phyloP scores from a whole-genome alignment of 2,113 vertebrate genomes.

The Mesoclemmys tuberculata region DNA sequence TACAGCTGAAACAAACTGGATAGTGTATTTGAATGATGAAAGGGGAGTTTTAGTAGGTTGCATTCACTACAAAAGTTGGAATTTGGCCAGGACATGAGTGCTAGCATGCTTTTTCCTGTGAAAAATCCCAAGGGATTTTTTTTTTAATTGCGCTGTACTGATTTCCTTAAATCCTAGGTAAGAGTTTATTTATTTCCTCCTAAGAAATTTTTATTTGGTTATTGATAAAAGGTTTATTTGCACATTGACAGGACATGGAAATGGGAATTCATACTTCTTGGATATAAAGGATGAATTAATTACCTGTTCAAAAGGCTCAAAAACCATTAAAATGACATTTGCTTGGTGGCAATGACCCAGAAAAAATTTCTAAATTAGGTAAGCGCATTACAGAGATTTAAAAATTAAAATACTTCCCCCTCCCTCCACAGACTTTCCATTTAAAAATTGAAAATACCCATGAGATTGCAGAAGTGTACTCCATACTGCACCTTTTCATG shows the following conservation, averaged over 20 bases:
- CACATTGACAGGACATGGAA: not conserved
- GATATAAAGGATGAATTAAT: not conserved
- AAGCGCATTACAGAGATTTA: not conserved
- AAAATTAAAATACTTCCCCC: not conserved
- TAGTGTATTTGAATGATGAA: not conserved
- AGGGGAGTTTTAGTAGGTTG: not conserved
- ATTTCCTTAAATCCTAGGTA: not conserved
- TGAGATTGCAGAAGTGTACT: conserved; percentile 23
- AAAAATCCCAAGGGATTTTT: not conserved
- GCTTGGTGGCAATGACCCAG: not conserved
- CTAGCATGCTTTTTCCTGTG: not conserved
- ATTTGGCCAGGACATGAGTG: not conserved
- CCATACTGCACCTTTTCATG: not conserved
- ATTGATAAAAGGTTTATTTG: not conserved
- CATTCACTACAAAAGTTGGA: not conserved
- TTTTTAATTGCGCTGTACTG: not conserved
- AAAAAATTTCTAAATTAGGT: not conserved
- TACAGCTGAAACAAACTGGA: not conserved
- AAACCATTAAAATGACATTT: not conserved
- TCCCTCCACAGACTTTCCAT: not conserved
- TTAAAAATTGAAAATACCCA: conserved; percentile 38
- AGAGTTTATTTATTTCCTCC: not conserved
- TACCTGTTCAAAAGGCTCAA: not conserved
- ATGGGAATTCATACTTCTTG: not conserved
- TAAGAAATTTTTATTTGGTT: not conserved